Base-by-base conservation (phyloP, 2,888 invertebrate species). In the Eledona agricola region DNA sequence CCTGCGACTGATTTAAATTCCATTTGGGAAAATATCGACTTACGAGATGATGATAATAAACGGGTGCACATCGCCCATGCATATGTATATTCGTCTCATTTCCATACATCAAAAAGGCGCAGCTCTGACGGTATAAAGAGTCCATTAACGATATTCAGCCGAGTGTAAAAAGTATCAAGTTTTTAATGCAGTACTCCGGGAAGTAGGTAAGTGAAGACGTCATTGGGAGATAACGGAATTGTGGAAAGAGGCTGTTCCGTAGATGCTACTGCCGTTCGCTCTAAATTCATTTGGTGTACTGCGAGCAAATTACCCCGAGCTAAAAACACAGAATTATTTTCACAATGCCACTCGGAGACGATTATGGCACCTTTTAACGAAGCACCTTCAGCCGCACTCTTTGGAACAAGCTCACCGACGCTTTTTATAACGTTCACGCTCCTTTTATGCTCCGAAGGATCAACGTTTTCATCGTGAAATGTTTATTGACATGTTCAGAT, bases 91-190 rank as follows among this genome's bases (percentile, higher is more conserved):
- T 34, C 42, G 6, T 49, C 62, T 63, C 58, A 65, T 65, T 63
- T 66, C 60, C 67, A 63, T 67, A 64, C 58, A 60, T 63, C 60
- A 62, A 58, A 55, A 55, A 55, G 57, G 51, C 57, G 60, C 59
- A 57, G 55, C 56, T 42, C 49, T 58, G 57, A 56, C 60, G 63
- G 60, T 65, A 71, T 72, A 72, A 72, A 70, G 72, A 72, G 70
- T 72, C 74, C 75, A 75, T 75, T 75, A 75, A 72, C 67, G 69
- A 68, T 72, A 72, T 70, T 69, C 73, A 73, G 65, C 71, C 67
- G 68, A 71, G 70, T 70, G 73, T 73, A 70, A 73, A 75, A 74
- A 75, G 73, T 74, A 74, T 74, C 74, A 71, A 71, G 72, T 74
- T 74, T 73, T 72, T 71, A 72, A 72, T 70, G 71, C 67, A 67